Evolutionary conservation across 2,113 vertebrate genomes (phyloP), one percentile per base, ranked within the genome.

Genomic region (Microtus ochrogaster): DNA sequence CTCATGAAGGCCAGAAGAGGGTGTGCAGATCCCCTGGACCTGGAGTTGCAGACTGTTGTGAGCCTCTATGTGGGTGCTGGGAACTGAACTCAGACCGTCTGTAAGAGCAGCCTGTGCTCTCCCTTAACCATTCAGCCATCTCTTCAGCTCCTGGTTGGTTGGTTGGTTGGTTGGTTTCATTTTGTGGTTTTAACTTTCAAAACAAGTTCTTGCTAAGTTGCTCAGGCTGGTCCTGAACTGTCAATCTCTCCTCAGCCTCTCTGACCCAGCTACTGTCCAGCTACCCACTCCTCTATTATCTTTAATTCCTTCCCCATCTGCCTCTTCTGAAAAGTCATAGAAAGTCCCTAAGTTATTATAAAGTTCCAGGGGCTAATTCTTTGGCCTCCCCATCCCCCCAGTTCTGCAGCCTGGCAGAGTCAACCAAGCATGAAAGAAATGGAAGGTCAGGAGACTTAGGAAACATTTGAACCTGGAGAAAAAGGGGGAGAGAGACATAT

Each of bases 301-400:
- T 39, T 52, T 55, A 10, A 87, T 76, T 89, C 47, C 58, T 7
- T 6, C 14, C 84, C 39, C 10, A 49, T n/a, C 66, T 68, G 49
- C 82, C 58, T 26, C 55, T 61, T 77, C 58, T 58, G 58, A 58
- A 58, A 58, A 21, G 58, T 58, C 58, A 2, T 58, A 58, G 55
- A 21, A 58, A 58, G 19, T 36, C 76, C 58, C 3, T 21, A 81
- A 55, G 72, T 30, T 66, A 26, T 76, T 30, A 0, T 63, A 44
- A 44, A 70, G 36, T 78, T 93, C 66, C 52, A 72, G 36, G 44
- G 84, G 21, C 47, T 36, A n/a, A 52, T 68, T 36, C 52, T 55
- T 55, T 16, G 14, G 52, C 52, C n/a, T 3, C 13, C 11, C 6
- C 4, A 0, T 14, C 41, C 11, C 11, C 10, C 16, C 19, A 24